A percentile compares a stretch with the other conserved stretches of the same genome.
These are phyloP conservation scores for Ivindomyrus marchei DNA, from an alignment of 2,113 vertebrate genomes.

Conservation along the genomic window DNA sequence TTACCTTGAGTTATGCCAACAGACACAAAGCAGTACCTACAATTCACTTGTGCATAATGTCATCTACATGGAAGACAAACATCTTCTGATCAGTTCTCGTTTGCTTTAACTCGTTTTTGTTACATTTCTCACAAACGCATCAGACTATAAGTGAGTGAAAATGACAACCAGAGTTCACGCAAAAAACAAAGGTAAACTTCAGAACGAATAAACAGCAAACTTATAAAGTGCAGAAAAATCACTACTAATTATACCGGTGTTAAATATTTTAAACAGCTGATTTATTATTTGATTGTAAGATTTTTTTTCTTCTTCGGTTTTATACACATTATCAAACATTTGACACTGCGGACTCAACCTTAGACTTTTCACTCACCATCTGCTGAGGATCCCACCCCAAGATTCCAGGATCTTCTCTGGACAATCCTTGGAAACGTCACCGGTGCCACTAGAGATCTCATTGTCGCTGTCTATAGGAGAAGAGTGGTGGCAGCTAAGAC, in stretches of 20 bases:
- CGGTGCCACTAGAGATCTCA: conserved; percentile 93
- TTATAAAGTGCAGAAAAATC: neutral
- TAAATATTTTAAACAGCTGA: neutral
- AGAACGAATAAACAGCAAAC: neutral
- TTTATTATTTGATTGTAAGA: neutral
- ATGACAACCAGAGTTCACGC: neutral
- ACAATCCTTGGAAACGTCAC: conserved; percentile 96
- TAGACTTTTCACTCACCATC: conserved; percentile 68
- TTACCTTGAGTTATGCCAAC: neutral
- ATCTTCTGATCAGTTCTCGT: neutral
- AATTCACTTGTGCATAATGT: neutral
- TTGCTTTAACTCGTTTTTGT: neutral
- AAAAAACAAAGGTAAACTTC: neutral
- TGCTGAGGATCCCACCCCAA: conserved; percentile 87
- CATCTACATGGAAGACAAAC: neutral
- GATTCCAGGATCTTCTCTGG: conserved; percentile 95
- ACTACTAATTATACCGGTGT: neutral
- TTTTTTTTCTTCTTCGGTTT: neutral
- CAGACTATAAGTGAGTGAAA: neutral
- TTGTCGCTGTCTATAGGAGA: conserved; percentile 82
- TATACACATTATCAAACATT: neutral
- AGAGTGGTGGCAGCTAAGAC: neutral
- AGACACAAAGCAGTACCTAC: neutral
- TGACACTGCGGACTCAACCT: neutral
- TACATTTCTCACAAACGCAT: neutral